Base-by-base conservation (phyloP, 2,888 invertebrate genomes). In the Octodonta nipae region DNA sequence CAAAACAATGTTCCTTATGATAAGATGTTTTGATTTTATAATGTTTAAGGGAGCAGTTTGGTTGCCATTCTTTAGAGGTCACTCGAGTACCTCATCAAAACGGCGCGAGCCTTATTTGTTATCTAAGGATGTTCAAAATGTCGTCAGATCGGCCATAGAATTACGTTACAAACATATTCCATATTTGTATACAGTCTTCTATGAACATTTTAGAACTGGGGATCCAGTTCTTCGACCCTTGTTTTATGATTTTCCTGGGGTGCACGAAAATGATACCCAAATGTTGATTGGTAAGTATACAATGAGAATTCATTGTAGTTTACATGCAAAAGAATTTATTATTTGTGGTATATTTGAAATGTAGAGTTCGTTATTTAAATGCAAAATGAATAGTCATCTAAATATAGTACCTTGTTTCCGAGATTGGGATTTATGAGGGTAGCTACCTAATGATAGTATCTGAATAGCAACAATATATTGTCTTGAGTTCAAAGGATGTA, bases 91-190 rank as follows among this genome's bases (percentile, higher is more conserved):
- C 41, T 92, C 92, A 56, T 87, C 92, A 0, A 83, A 83, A 53
- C 76, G 95, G 0, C 74, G 96, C 17, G 96, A 98, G 63, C 96
- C 96, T 0, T 98, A 91, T 86, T 68, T 92, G 3, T 91, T 78
- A 58, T 74, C 78, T 16, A 71, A 82, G 3, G 64, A 73, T 37
- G 78, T 79, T 1, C 72, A 74, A 4, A 64, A 67, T 1, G 64
- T 78, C 0, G 72, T 89, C 11, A 35, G 43, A 26, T 17, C 28
- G 32, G 78, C 83, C 0, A 60, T 81, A 16, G 63, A 84, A 6
- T 67, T 75, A 25, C 71, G 96, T 34, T 96, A 98, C 58, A 74
- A 80, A 0, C 82, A 87, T 40, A 60, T 96, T 28, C 92, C 95
- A 25, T 69, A 76, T 35, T 87, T 85, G 87, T 88, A 87, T 63